Conservation (phyloP, 1,140 invertebrate genomes). For the Drosophila tristis region DNA sequence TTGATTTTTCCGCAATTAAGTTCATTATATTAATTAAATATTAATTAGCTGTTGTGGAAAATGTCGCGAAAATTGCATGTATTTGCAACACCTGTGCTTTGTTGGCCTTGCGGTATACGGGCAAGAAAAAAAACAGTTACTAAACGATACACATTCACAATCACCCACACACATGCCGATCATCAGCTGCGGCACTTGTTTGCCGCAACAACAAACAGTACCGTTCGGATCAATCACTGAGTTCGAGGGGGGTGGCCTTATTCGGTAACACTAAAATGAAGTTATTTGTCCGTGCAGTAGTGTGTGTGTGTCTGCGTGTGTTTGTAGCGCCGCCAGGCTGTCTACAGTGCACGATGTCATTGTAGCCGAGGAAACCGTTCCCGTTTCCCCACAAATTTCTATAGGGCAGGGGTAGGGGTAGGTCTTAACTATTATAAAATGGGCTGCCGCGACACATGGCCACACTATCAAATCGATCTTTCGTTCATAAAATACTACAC, state of each 20-base stretch:
- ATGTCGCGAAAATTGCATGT: no score
- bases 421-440: constrained; percentile 38
- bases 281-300: constrained; percentile 25
- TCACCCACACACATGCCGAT: constrained; percentile 13
- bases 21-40: no score
- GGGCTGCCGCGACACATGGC: neutral
- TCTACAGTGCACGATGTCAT: constrained; percentile 64
- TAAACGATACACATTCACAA: neutral
- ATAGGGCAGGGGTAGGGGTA: constrained; percentile 17
- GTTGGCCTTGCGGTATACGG: no score
- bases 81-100: no score
- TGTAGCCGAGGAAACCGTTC: constrained; percentile 67
- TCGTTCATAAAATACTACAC: constrained; percentile 60
- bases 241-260: constrained; percentile 39
- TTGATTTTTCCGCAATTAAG: no score
- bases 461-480: constrained; percentile 57
- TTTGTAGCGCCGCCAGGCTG: constrained; percentile 62
- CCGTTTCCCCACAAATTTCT: constrained; percentile 21
- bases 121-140: no score
- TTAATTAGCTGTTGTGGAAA: no score
- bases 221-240: no score
- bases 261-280: constrained; percentile 72
- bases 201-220: constrained; percentile 57
- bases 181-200: constrained; percentile 57
- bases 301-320: constrained; percentile 29